phyloP scores from a whole-genome alignment of 2,797 vertebrate species.

The Hirundo rustica region DNA sequence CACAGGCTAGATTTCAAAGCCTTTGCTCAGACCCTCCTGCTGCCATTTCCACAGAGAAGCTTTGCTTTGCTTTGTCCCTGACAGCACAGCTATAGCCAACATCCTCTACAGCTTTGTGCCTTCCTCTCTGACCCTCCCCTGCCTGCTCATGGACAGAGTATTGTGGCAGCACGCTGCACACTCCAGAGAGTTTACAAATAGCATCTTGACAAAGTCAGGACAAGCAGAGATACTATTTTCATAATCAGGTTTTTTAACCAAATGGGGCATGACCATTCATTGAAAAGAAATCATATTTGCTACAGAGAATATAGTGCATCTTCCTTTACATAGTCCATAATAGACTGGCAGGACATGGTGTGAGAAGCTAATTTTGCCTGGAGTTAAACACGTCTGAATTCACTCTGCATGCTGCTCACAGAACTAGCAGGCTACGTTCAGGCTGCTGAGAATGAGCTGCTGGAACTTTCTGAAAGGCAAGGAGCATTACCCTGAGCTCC shows the following conservation, averaged over 20 bases:
- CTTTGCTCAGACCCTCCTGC: neutral
- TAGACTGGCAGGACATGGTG: accelerated
- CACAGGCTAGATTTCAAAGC: neutral
- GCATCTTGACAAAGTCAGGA: neutral
- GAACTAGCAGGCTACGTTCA: accelerated
- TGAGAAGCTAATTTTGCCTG: neutral
- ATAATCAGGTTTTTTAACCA: neutral
- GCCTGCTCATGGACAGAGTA: accelerated
- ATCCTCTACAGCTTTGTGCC: neutral
- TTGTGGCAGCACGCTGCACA: neutral
- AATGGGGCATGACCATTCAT: neutral
- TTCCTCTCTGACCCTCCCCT: neutral
- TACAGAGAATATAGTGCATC: neutral
- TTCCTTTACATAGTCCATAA: neutral
- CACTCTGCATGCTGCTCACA: neutral
- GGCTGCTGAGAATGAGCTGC: neutral
- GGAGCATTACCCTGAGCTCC: neutral
- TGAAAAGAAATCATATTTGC: neutral
- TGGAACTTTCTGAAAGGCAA: neutral
- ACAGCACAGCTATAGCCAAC: neutral
- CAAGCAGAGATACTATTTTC: neutral
- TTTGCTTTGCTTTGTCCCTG: neutral
- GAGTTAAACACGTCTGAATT: neutral
- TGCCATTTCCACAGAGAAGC: neutral
- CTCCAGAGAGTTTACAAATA: neutral